Evolutionary conservation across 2,113 vertebrate genomes (phyloP).

Genomic region (Antennarius striatus): DNA sequence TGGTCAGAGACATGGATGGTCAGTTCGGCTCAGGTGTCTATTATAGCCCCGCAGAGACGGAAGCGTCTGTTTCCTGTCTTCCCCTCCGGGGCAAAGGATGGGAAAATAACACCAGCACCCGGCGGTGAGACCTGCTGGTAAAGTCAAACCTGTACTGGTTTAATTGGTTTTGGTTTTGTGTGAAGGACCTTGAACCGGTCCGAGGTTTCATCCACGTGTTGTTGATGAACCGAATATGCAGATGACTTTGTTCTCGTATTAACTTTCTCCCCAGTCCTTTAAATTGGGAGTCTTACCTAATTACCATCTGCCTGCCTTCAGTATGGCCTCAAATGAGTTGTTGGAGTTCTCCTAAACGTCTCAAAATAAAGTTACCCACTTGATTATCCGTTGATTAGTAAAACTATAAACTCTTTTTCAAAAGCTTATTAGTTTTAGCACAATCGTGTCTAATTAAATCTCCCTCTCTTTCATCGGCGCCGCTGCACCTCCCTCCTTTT

Average conservation of each 20-base stretch:
- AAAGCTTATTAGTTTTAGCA: slow-evolving; percentile 68
- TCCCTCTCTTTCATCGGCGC: slow-evolving; percentile 62
- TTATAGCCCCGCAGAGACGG: slow-evolving; percentile 45
- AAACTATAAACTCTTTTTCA: slow-evolving; percentile 69
- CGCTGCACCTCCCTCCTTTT: slow-evolving; percentile 38
- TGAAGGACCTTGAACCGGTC: neutral
- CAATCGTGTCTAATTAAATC: slow-evolving; percentile 67
- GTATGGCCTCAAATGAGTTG: slow-evolving; percentile 61
- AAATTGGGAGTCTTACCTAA: slow-evolving; percentile 45
- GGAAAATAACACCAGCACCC: slow-evolving; percentile 51
- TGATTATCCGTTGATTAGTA: slow-evolving; percentile 74
- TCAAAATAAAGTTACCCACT: slow-evolving; percentile 72
- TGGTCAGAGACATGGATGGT: slow-evolving; percentile 76
- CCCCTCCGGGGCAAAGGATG: slow-evolving; percentile 58
- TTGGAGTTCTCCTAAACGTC: slow-evolving; percentile 43
- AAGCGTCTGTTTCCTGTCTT: slow-evolving; percentile 68
- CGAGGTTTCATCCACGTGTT: neutral
- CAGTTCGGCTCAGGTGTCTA: slow-evolving; percentile 72
- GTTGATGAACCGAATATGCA: neutral
- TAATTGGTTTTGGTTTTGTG: too few relatives aligned
- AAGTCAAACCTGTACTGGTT: neutral
- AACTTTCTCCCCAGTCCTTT: slow-evolving; percentile 31
- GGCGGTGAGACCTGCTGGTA: slow-evolving; percentile 30
- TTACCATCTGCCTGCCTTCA: slow-evolving; percentile 55
- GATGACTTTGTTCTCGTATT: neutral